These are phyloP conservation scores for Centropus bengalensis DNA, from an alignment of 2,113 vertebrate genomes.

Conservation along the genomic window DNA sequence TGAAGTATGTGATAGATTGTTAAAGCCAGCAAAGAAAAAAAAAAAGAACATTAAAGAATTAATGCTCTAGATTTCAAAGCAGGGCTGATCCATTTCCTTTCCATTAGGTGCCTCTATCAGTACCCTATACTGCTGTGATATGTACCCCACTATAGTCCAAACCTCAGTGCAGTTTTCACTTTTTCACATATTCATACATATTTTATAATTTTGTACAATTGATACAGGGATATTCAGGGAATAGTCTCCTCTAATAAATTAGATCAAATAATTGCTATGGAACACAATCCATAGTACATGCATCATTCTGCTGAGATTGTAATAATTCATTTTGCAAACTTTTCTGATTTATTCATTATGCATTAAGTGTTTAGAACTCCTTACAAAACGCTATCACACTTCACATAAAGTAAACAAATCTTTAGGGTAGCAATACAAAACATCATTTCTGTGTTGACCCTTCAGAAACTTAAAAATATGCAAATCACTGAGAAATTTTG, in stretches of 20 bases:
- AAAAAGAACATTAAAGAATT: neutral
- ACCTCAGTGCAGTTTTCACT: accelerated
- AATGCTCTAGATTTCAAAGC: neutral
- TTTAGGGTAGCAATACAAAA: neutral
- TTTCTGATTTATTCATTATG: neutral
- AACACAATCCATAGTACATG: neutral
- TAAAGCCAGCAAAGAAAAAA: neutral
- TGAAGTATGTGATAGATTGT: neutral
- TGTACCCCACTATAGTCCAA: neutral
- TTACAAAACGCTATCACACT: neutral
- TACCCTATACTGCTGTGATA: neutral
- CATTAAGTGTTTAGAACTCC: neutral
- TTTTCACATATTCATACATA: neutral
- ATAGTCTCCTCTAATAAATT: neutral
- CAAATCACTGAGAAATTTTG: neutral
- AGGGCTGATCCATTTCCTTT: neutral
- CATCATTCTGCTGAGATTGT: neutral
- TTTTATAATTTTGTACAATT: neutral
- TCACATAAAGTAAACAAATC: neutral
- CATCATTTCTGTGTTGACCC: neutral
- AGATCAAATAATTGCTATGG: neutral
- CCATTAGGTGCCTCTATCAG: neutral
- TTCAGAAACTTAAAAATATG: neutral
- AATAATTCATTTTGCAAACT: neutral
- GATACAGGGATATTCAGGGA: neutral